Conservation (phyloP, 1,140 invertebrate species). For the Acyrthosiphon pisum region DNA sequence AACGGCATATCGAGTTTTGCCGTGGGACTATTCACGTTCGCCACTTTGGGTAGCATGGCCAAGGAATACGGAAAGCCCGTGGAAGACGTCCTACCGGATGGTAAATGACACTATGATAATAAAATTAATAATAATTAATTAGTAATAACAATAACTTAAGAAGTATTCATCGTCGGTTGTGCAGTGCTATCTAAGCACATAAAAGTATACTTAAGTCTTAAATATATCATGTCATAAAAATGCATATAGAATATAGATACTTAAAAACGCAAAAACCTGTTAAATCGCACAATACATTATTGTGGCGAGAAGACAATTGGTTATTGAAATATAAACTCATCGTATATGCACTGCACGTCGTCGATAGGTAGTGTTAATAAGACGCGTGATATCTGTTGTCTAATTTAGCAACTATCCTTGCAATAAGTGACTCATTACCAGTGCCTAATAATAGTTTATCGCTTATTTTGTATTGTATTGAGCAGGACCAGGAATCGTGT, state of each 20-base stretch:
- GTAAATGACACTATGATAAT: slow-evolving; percentile 20
- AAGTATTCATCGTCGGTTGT: not conserved
- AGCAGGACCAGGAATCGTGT: slow-evolving; percentile 83
- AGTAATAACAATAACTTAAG: too few species aligned
- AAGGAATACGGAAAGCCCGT: slow-evolving; percentile 78
- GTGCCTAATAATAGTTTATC: not conserved
- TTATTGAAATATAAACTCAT: not conserved
- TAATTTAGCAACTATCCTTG: not conserved
- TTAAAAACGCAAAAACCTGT: not conserved
- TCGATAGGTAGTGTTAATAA: too few species aligned
- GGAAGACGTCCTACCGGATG: slow-evolving; percentile 73
- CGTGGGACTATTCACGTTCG: slow-evolving; percentile 87
- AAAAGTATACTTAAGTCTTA: not conserved
- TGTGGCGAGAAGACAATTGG: not conserved
- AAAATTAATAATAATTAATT: not conserved
- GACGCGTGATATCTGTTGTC: not conserved
- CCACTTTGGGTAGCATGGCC: slow-evolving; percentile 86
- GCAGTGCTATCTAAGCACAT: not conserved
- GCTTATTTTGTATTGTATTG: not conserved
- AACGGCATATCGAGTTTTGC: slow-evolving; percentile 84
- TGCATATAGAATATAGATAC: not conserved
- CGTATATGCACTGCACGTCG: not conserved
- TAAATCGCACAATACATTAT: not conserved
- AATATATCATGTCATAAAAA: not conserved
- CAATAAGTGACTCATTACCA: not conserved